phyloP scores from a whole-genome alignment of 2,113 vertebrate species.

The Dicerorhinus sumatrensis region DNA sequence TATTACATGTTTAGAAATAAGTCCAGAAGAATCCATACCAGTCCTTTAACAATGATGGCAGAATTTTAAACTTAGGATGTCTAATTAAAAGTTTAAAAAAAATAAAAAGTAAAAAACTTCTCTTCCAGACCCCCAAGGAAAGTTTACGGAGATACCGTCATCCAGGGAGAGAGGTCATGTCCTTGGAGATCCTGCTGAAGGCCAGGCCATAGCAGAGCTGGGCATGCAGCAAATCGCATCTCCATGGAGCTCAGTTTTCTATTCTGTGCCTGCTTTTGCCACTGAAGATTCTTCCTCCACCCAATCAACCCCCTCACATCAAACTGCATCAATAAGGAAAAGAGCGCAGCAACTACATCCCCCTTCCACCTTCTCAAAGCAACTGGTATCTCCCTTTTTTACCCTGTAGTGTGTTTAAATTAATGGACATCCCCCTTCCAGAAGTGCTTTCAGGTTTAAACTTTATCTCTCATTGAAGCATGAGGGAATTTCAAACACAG shows the following conservation, averaged over 20 bases:
- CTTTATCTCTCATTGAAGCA: neutral
- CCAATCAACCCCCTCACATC: neutral
- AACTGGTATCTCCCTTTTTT: neutral
- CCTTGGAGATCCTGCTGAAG: neutral
- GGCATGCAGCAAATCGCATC: neutral
- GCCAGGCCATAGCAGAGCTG: neutral
- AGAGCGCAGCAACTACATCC: neutral
- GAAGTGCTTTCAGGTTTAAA: neutral
- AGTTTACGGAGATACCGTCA: neutral
- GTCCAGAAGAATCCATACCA: neutral
- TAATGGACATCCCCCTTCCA: neutral
- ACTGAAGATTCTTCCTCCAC: neutral
- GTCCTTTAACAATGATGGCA: neutral
- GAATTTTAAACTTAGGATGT: neutral
- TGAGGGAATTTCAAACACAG: slow-evolving; percentile 30
- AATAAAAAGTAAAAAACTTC: neutral
- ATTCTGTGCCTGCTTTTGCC: neutral
- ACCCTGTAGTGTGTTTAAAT: neutral
- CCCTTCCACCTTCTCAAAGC: neutral
- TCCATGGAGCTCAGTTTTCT: neutral
- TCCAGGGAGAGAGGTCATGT: neutral
- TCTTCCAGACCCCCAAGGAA: neutral
- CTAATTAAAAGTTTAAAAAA: neutral
- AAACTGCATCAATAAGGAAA: neutral
- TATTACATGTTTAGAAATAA: neutral